phyloP scores from a whole-genome alignment of 2,888 invertebrate genomes.

The Calameuta filiformis region DNA sequence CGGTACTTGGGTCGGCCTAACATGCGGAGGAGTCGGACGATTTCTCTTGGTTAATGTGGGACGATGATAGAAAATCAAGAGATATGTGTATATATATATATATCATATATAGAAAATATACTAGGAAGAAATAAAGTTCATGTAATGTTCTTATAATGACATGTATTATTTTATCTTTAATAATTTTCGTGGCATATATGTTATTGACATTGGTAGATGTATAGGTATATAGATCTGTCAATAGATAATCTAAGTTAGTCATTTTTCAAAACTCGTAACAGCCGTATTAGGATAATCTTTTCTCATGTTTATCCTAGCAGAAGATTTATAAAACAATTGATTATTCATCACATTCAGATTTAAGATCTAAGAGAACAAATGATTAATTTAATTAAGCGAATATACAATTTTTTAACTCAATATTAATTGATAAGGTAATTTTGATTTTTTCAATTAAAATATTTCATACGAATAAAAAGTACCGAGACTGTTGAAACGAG shows the following conservation, averaged over 20 bases:
- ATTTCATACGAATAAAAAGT: not conserved
- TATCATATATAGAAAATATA: not conserved
- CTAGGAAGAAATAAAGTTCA: not conserved
- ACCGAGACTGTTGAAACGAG: not conserved
- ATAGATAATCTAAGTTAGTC: not conserved
- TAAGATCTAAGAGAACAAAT: not conserved
- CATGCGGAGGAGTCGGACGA: not conserved
- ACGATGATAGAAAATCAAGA: not conserved
- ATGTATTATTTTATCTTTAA: slow-evolving; percentile 24
- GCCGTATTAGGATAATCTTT: not conserved
- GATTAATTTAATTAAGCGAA: not conserved
- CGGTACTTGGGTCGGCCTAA: not conserved
- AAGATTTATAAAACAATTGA: not conserved
- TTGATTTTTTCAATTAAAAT: not conserved
- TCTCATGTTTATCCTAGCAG: not conserved
- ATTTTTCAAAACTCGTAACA: not conserved
- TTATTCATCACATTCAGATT: not conserved
- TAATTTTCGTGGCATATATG: not conserved
- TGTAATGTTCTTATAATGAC: slow-evolving; percentile 43
- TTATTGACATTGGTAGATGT: not conserved
- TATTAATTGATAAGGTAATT: not conserved
- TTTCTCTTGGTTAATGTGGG: not conserved
- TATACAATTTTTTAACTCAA: no score
- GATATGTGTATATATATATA: not conserved
- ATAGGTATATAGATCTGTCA: no score